These are phyloP conservation scores for Candidula unifasciata DNA, from an alignment of 2,888 invertebrate genomes.

Conservation along the genomic window DNA sequence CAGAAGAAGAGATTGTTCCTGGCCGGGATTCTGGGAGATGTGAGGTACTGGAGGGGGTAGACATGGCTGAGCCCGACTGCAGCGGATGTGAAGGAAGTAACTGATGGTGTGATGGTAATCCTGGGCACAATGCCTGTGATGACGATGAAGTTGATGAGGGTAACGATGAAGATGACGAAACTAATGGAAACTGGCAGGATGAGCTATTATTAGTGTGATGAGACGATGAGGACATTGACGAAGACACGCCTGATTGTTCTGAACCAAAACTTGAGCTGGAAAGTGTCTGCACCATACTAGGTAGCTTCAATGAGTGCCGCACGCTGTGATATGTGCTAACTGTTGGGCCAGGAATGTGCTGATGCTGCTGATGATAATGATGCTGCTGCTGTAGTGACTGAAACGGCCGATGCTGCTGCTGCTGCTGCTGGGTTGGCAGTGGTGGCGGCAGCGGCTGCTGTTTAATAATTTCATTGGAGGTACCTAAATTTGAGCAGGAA, in stretches of 20 bases:
- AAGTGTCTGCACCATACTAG: slow-evolving; percentile 39
- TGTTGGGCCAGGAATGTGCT: slow-evolving; percentile 48
- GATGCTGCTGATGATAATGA: slow-evolving; percentile 28
- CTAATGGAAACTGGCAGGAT: slow-evolving; percentile 50
- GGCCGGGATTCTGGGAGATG: slow-evolving; percentile 31
- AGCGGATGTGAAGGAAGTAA: slow-evolving; percentile 17
- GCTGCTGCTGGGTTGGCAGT: slow-evolving; percentile 62
- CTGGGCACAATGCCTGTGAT: slow-evolving; percentile 29
- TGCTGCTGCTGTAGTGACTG: slow-evolving; percentile 43
- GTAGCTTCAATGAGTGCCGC: slow-evolving; percentile 31
- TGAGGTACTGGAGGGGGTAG: slow-evolving; percentile 39
- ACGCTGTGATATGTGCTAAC: slow-evolving; percentile 33
- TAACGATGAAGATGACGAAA: slow-evolving; percentile 47
- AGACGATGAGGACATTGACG: slow-evolving; percentile 40
- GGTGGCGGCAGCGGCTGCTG: slow-evolving; percentile 59
- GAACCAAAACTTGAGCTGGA: slow-evolving; percentile 42
- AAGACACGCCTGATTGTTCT: slow-evolving; percentile 47
- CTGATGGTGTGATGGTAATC: slow-evolving; percentile 39
- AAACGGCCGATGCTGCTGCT: slow-evolving; percentile 20
- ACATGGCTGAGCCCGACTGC: background rate
- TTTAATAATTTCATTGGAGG: slow-evolving; percentile 46
- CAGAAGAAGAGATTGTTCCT: slow-evolving; percentile 33
- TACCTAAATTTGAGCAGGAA: slow-evolving; percentile 49
- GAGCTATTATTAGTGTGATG: slow-evolving; percentile 23
- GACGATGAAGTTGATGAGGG: slow-evolving; percentile 43